Conservation (phyloP, 2,888 invertebrate species). For the Eucera pruinosa region DNA sequence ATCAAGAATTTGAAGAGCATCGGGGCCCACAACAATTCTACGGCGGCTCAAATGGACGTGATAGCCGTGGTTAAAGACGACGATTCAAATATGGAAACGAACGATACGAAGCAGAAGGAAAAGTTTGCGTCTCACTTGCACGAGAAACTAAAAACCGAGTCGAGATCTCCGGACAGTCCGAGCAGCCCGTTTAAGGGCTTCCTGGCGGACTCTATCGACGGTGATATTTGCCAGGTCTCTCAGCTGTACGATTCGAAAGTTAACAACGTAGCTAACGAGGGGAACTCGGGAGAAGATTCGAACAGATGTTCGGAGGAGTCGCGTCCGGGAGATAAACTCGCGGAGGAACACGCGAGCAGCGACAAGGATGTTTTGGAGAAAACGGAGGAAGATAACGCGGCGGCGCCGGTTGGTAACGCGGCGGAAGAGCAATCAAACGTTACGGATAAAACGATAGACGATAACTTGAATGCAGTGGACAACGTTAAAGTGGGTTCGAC, state of each 20-base stretch:
- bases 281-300: not conserved
- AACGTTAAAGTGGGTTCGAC: not conserved
- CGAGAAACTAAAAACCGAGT: not conserved
- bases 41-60: not conserved
- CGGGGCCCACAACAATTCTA: not conserved
- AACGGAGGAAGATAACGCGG: not conserved
- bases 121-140: not conserved
- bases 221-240: constrained; percentile 5
- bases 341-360: not conserved
- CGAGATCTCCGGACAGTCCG: constrained; percentile 46
- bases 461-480: not conserved
- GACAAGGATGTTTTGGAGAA: not conserved
- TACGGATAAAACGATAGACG: not conserved
- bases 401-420: not conserved
- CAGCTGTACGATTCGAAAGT: not conserved
- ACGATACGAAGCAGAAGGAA: not conserved
- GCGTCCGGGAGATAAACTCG: not conserved
- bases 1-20: not conserved
- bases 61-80: not conserved
- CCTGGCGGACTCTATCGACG: constrained; percentile 42
- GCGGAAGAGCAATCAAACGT: not conserved
- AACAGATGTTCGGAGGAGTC: not conserved
- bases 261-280: not conserved
- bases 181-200: constrained; percentile 74
- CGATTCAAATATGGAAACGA: not conserved